Conservation (phyloP, 1,140 invertebrate genomes). For the Listronotus bonariensis region DNA sequence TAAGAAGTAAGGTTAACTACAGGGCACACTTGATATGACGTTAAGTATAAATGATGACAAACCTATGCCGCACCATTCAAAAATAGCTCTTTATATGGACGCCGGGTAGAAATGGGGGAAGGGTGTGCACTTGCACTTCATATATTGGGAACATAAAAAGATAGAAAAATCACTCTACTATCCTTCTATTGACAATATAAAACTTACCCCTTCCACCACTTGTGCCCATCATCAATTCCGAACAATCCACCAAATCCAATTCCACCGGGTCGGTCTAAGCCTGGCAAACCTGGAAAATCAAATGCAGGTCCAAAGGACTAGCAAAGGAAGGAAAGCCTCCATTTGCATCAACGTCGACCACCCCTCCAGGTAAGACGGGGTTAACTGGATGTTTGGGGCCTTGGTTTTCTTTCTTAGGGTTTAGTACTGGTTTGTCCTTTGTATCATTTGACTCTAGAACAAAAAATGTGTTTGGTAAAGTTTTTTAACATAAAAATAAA, state of each 20-base stretch:
- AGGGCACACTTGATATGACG: no score
- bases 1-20: no score
- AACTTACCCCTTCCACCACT: conserved; percentile 61
- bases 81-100: no score
- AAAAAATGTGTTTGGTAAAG: background rate
- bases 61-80: no score
- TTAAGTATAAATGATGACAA: no score
- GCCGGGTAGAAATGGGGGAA: no score
- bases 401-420: conserved; percentile 38
- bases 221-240: conserved; percentile 44
- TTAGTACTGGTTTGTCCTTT: conserved; percentile 40
- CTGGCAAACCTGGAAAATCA: conserved; percentile 42
- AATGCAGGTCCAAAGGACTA: conserved; percentile 41
- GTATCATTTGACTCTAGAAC: background rate
- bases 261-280: conserved; percentile 21
- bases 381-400: conserved; percentile 29
- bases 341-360: conserved; percentile 44
- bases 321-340: conserved; percentile 38
- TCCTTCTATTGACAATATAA: no score
- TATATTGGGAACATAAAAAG: no score
- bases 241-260: conserved; percentile 47
- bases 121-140: no score
- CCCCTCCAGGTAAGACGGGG: conserved; percentile 38
- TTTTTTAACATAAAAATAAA: conserved; percentile 3
- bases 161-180: no score